Conservation (phyloP, 2,888 invertebrate species). For the Spisula solida region DNA sequence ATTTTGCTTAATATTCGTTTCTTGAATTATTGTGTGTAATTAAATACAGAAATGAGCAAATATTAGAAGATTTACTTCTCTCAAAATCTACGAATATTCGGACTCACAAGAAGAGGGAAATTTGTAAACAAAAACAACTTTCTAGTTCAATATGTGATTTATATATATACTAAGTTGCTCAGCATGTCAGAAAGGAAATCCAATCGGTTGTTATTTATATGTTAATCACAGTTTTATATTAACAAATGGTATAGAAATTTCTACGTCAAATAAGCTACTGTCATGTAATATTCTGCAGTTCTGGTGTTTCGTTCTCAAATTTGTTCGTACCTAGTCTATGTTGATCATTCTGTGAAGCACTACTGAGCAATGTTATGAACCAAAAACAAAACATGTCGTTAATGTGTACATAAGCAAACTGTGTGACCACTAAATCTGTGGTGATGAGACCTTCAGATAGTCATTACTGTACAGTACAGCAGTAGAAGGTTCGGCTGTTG, state of each 20-base stretch:
- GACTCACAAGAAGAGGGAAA: constrained; percentile 51
- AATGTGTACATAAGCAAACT: too few relatives aligned
- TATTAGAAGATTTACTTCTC: neutral
- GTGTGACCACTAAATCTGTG: too few relatives aligned
- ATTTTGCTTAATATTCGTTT: neutral
- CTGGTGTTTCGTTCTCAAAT: neutral
- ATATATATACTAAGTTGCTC: neutral
- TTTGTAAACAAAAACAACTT: constrained; percentile 61
- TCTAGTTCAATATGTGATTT: neutral
- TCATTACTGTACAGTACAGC: too few relatives aligned
- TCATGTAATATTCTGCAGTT: neutral
- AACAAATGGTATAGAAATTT: neutral
- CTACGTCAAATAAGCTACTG: neutral
- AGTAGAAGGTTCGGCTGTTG: too few relatives aligned
- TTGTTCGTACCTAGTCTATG: neutral
- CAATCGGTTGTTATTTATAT: constrained; percentile 33
- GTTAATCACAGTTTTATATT: neutral
- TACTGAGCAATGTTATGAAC: too few relatives aligned
- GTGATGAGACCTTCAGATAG: too few relatives aligned
- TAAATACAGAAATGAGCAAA: too few relatives aligned
- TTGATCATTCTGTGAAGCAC: neutral
- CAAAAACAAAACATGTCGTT: too few relatives aligned
- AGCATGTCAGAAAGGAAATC: constrained; percentile 63
- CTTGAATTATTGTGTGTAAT: too few relatives aligned
- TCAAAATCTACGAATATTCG: constrained; percentile 24